phyloP scores from a whole-genome alignment of 2,888 invertebrate genomes.

The Epinotia nisella region DNA sequence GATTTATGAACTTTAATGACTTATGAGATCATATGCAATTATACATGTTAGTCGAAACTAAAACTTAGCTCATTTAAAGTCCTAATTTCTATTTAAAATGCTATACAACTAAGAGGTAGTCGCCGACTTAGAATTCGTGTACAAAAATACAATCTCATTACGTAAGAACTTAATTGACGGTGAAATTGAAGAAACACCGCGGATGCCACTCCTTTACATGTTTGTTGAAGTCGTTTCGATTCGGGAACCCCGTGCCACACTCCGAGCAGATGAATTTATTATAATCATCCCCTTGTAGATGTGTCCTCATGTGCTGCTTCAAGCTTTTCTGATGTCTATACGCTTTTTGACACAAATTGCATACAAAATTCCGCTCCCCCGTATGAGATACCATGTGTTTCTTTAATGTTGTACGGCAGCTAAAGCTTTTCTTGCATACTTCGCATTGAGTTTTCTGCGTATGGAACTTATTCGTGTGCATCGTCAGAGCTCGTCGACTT shows the following conservation, averaged over 20 bases:
- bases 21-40: slow-evolving; percentile 15
- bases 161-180: slow-evolving; percentile 44
- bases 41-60: background rate
- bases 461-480: slow-evolving; percentile 71
- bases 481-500: slow-evolving; percentile 64
- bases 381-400: slow-evolving; percentile 69
- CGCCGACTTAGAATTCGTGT: slow-evolving; percentile 12
- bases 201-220: slow-evolving; percentile 70
- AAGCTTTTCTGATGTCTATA: slow-evolving; percentile 79
- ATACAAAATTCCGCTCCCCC: slow-evolving; percentile 65
- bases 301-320: slow-evolving; percentile 71
- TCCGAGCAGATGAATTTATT: slow-evolving; percentile 61
- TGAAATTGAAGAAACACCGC: slow-evolving; percentile 56
- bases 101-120: slow-evolving; percentile 10
- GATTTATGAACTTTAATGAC: slow-evolving; percentile 1
- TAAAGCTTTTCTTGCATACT: slow-evolving; percentile 78
- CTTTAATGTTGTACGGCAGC: slow-evolving; percentile 66
- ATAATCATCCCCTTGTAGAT: slow-evolving; percentile 53
- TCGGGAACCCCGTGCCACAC: slow-evolving; percentile 59
- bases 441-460: slow-evolving; percentile 75
- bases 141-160: slow-evolving; percentile 14
- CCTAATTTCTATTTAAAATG: background rate
- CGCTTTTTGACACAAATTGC: slow-evolving; percentile 77
- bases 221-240: slow-evolving; percentile 60
- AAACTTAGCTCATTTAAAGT: background rate